Conservation (phyloP, 2,797 vertebrate species). For the Mormyrus hasselquistii region DNA sequence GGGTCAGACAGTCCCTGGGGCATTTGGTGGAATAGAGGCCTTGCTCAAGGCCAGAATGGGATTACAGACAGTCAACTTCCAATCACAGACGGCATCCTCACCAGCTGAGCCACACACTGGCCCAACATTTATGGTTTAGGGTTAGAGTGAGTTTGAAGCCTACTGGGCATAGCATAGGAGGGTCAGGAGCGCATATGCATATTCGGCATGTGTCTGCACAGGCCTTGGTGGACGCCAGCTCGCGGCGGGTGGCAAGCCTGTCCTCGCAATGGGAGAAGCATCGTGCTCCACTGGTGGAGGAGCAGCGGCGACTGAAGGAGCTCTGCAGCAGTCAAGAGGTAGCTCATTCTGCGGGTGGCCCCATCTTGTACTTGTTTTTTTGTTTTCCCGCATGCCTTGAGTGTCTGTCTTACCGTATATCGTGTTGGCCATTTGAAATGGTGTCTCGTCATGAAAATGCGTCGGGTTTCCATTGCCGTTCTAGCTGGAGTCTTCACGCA, state of each 20-base stretch:
- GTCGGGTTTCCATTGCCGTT: slow-evolving; percentile 5
- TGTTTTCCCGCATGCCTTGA: background rate
- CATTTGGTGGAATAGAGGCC: background rate
- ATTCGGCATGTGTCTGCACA: slow-evolving; percentile 33
- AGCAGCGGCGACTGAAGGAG: slow-evolving; percentile 73
- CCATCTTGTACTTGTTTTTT: background rate
- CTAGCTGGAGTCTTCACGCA: slow-evolving; percentile 78
- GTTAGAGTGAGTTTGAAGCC: background rate
- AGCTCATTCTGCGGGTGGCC: slow-evolving; percentile 8
- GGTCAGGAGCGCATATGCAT: background rate
- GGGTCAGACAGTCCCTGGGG: background rate
- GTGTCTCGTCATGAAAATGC: background rate
- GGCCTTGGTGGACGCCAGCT: slow-evolving; percentile 73
- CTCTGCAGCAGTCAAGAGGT: slow-evolving; percentile 76
- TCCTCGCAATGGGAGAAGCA: slow-evolving; percentile 87
- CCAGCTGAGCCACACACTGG: background rate
- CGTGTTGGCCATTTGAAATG: background rate
- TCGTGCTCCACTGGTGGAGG: slow-evolving; percentile 72
- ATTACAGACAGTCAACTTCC: background rate
- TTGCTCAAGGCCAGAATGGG: background rate
- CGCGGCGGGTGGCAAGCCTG: slow-evolving; percentile 69
- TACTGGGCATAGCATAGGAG: background rate
- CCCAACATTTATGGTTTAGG: background rate
- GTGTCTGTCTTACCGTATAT: background rate
- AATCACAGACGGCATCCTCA: background rate